Conservation (phyloP, 2,797 vertebrate genomes). For the Botia kubotai region DNA sequence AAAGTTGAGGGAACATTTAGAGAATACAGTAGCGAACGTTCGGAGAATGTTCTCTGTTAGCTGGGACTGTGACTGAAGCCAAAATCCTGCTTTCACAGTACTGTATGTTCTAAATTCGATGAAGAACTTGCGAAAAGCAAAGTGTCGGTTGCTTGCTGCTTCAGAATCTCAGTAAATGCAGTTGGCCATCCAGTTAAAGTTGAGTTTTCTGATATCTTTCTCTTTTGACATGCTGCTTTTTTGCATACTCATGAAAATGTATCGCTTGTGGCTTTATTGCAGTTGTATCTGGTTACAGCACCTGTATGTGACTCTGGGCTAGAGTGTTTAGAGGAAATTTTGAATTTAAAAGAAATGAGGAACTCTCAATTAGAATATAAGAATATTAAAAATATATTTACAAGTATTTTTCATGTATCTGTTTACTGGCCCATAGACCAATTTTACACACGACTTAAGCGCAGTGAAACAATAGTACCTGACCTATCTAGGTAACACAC, state of each 20-base stretch:
- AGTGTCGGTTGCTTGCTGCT: no score
- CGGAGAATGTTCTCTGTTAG: no score
- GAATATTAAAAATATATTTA: no score
- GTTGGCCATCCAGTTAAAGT: no score
- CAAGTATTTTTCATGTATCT: not conserved
- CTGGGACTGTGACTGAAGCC: not conserved
- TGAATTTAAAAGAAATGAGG: not conserved
- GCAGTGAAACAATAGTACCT: constrained; percentile 46
- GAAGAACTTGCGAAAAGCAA: no score
- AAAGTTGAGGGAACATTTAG: no score
- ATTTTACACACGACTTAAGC: constrained; percentile 41
- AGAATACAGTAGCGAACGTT: no score
- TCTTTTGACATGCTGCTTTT: no score
- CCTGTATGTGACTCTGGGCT: not conserved
- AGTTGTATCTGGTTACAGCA: not conserved
- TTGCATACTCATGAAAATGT: no score
- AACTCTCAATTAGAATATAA: not conserved
- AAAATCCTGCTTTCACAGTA: not conserved
- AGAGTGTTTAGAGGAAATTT: not conserved
- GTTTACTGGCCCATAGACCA: constrained; percentile 29
- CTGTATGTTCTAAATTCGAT: no score
- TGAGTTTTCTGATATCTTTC: no score
- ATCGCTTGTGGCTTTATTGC: not conserved
- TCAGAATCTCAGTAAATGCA: no score
- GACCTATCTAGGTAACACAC: constrained; percentile 47